Evolutionary conservation across 37 sponge, comb jelly and placozoan genomes (phyloP), one percentile per base, ranked within the genome.

Genomic region (Geodia barretti): DNA sequence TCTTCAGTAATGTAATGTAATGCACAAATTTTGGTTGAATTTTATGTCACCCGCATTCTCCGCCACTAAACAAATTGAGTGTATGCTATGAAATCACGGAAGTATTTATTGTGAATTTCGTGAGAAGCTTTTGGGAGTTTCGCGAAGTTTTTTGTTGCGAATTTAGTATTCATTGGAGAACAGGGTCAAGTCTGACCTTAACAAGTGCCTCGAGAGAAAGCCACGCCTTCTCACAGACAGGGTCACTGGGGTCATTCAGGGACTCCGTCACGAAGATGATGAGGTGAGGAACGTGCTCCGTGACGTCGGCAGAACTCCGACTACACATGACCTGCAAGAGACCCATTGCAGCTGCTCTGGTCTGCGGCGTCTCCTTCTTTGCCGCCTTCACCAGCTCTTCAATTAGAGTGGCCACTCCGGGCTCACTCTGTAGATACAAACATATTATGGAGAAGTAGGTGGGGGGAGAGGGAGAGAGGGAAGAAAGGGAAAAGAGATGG

Each of bases 171-270:
- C 11, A 29, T 19, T 14, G 26, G 7, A 1, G 32, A 61, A 17
- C 37, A 35, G 2, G 62, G 64, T n/a, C 37, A 32, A 31, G 23
- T 2, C 0, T 70, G 81, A 95, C 96, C 90, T 95, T 93, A 0
- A 95, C 83, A 36, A 90, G 75, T 24, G 91, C 91, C 33, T 87
- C 85, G 60, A 97, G 83, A 9, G 89, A 89, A 32, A 74, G 59
- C 98, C 98, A 97, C 19, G 91, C 96, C 67, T 39, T 70, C 74
- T 83, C 86, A 67, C 94, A 86, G 25, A 92, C 88, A 4, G 21
- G 60, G 0, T 79, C 74, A 43, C 88, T 83, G n/a, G 91, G 89
- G 62, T 97, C 95, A 24, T 73, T 84, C 19, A 95, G 79, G 14
- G 77, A 37, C 65, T 84, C 72, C 1, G 91, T 73, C 31, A 84